Conservation (phyloP, 2,113 vertebrate species). For the Oreochromis niloticus region DNA sequence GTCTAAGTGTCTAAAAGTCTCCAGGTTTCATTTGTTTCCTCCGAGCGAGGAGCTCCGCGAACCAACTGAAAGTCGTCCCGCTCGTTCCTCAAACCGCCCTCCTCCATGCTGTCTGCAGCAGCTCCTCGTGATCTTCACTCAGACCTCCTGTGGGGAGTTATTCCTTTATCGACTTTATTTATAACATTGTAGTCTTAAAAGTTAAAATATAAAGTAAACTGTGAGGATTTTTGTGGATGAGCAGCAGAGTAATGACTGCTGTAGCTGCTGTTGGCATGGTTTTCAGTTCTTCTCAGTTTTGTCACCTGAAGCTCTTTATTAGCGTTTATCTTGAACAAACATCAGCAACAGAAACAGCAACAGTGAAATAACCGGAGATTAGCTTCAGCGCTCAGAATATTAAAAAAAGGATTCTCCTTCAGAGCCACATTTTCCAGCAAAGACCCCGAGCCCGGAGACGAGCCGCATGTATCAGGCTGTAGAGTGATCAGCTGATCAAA, state of each 20-base stretch:
- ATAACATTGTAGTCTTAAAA: fast-evolving
- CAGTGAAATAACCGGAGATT: background rate
- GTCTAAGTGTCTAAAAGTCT: background rate
- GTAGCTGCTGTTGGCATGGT: background rate
- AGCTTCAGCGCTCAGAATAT: background rate
- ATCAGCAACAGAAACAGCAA: background rate
- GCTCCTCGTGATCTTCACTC: background rate
- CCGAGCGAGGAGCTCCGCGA: background rate
- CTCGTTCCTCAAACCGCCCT: background rate
- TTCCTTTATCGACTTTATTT: background rate
- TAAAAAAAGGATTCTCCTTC: background rate
- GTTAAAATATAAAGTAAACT: background rate
- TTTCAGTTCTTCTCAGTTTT: fast-evolving
- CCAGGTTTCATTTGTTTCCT: background rate
- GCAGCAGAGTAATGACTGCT: background rate
- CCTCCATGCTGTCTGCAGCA: background rate
- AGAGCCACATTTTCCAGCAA: background rate
- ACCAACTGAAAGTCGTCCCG: background rate
- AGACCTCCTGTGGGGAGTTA: background rate
- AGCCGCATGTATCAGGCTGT: fast-evolving
- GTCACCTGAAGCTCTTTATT: background rate
- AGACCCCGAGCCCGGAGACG: background rate
- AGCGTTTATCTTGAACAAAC: background rate
- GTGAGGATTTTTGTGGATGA: background rate
- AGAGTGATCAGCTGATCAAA: background rate